Percentiles rank a stretch among this genome's conserved stretches.
phyloP scores from a whole-genome alignment of 1,140 invertebrate species.

The Sarcophaga peregrina region DNA sequence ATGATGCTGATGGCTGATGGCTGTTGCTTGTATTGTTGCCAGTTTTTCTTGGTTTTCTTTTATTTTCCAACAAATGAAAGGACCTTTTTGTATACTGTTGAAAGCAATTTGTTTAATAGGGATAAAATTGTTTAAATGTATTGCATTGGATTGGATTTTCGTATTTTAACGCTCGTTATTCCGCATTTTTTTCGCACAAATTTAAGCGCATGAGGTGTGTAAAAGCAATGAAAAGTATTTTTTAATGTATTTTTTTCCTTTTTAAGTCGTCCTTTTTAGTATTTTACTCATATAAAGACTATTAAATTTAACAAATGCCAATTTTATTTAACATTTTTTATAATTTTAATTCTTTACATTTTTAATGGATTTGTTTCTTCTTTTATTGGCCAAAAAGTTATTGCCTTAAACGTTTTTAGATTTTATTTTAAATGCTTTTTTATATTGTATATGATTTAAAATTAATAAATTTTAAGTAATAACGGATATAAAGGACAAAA shows the following conservation, averaged over 20 bases:
- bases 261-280: background rate
- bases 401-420: too few relatives aligned
- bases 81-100: background rate
- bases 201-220: background rate
- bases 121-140: background rate
- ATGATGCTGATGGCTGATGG: too few relatives aligned
- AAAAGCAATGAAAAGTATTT: conserved; percentile 16
- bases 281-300: background rate
- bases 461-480: too few relatives aligned
- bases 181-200: background rate
- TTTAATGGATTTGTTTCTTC: too few relatives aligned
- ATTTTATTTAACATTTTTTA: background rate
- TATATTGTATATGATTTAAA: too few relatives aligned
- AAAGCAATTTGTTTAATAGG: conserved; percentile 22
- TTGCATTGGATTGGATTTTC: background rate
- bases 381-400: too few relatives aligned
- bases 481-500: too few relatives aligned
- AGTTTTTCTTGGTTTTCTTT: background rate
- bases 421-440: too few relatives aligned
- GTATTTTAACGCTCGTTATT: conserved; percentile 13
- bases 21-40: background rate
- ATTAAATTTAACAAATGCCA: conserved; percentile 17
- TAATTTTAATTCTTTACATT: too few relatives aligned
- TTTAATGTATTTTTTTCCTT: background rate
- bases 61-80: background rate